Evolutionary conservation across 2,113 vertebrate species (phyloP).

Genomic region (Setophaga coronata): DNA sequence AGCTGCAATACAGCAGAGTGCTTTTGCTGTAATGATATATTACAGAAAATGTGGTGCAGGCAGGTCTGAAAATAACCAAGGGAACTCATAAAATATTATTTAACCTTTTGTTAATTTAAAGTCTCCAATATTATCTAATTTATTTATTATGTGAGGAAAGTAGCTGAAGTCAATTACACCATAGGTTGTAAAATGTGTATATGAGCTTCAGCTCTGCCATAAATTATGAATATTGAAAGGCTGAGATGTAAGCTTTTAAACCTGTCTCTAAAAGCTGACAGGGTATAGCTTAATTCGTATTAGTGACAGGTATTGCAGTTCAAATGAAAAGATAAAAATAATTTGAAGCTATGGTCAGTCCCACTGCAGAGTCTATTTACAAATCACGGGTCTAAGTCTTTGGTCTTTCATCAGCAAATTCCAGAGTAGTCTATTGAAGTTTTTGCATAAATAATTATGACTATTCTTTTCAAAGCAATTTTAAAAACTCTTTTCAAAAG

Average conservation of each 20-base stretch:
- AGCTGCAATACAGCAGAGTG: conserved; percentile 46
- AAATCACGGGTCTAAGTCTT: neutral
- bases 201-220: neutral
- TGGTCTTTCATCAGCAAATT: neutral
- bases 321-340: neutral
- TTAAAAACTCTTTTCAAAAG: neutral
- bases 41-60: conserved; percentile 38
- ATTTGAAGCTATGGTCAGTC: neutral
- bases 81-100: conserved; percentile 70
- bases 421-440: neutral
- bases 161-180: conserved; percentile 31
- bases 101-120: conserved; percentile 75
- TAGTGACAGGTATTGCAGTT: neutral
- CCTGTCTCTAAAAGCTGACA: neutral
- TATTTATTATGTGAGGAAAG: conserved; percentile 65
- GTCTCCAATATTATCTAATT: conserved; percentile 34
- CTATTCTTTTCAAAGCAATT: neutral
- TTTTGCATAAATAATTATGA: neutral
- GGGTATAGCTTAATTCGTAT: neutral
- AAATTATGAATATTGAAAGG: neutral
- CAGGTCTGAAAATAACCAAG: conserved; percentile 36
- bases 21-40: conserved; percentile 65
- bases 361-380: neutral
- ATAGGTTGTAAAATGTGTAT: neutral
- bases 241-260: conserved; percentile 19